A percentile compares a stretch with the other conserved stretches of the same genome.
phyloP scores from a whole-genome alignment of 2,113 vertebrate genomes.

The Heptranchias perlo region DNA sequence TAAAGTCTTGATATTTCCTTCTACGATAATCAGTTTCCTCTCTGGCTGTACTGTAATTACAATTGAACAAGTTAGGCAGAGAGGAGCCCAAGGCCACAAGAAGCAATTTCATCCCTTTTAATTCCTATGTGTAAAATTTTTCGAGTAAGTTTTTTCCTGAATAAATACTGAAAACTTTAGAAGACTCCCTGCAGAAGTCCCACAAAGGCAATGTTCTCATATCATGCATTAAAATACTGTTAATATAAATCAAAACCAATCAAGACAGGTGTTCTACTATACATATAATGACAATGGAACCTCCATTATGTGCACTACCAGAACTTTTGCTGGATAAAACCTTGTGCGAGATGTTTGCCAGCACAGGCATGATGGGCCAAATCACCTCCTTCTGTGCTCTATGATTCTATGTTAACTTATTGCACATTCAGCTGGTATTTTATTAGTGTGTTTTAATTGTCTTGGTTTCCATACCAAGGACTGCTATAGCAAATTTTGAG shows the following conservation, averaged over 20 bases:
- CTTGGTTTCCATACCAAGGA: background rate
- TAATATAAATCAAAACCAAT: background rate
- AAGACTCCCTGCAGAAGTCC: background rate
- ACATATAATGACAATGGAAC: background rate
- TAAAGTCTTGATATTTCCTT: constrained; percentile 27
- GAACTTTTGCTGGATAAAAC: background rate
- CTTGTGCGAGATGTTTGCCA: background rate
- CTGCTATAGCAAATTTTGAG: background rate
- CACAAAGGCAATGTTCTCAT: background rate
- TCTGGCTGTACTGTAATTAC: background rate
- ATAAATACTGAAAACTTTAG: background rate
- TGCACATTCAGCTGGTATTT: background rate
- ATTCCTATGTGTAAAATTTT: background rate
- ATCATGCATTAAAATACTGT: background rate
- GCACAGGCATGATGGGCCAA: background rate
- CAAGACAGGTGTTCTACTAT: background rate
- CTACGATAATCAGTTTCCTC: background rate
- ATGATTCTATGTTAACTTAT: background rate
- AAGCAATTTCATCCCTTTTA: constrained; percentile 22
- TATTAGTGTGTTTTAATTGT: background rate
- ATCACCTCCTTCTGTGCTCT: background rate
- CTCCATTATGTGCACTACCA: background rate
- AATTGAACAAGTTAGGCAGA: background rate
- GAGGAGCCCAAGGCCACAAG: background rate
- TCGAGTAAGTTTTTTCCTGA: background rate